Conservation (phyloP, 2,888 invertebrate genomes). For the Atethmia centrago region DNA sequence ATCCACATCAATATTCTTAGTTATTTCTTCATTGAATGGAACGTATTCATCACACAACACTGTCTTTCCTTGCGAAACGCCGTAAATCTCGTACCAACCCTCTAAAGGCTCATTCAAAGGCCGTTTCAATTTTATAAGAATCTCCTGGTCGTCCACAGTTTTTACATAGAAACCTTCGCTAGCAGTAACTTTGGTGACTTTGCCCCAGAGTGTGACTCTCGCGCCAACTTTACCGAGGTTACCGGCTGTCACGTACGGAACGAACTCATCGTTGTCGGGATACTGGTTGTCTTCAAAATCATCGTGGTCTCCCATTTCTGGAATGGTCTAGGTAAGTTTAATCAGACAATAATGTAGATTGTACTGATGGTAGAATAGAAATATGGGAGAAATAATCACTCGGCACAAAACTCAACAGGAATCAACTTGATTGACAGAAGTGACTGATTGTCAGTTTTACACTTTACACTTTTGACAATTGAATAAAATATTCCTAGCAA, state of each 20-base stretch:
- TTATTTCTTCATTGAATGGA: constrained; percentile 81
- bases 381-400: neutral
- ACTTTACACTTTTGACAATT: too few relatives aligned
- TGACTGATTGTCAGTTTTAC: neutral
- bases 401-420: neutral
- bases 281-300: constrained; percentile 87
- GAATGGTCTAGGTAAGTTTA: neutral
- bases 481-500: too few relatives aligned
- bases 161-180: constrained; percentile 86
- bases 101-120: constrained; percentile 85
- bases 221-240: constrained; percentile 86
- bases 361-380: neutral
- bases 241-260: constrained; percentile 87
- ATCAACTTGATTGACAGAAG: too few relatives aligned
- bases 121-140: constrained; percentile 81
- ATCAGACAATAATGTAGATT: neutral
- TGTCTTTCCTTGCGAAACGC: constrained; percentile 86
- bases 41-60: constrained; percentile 87
- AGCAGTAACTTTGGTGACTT: constrained; percentile 85
- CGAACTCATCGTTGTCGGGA: constrained; percentile 87
- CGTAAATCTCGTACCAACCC: constrained; percentile 88
- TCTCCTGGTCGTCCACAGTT: constrained; percentile 87
- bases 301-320: constrained; percentile 83
- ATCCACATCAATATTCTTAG: constrained; percentile 84
- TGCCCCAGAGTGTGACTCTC: constrained; percentile 87